Conservation (phyloP, 2,888 invertebrate species). For the Drosophila neotestacea region DNA sequence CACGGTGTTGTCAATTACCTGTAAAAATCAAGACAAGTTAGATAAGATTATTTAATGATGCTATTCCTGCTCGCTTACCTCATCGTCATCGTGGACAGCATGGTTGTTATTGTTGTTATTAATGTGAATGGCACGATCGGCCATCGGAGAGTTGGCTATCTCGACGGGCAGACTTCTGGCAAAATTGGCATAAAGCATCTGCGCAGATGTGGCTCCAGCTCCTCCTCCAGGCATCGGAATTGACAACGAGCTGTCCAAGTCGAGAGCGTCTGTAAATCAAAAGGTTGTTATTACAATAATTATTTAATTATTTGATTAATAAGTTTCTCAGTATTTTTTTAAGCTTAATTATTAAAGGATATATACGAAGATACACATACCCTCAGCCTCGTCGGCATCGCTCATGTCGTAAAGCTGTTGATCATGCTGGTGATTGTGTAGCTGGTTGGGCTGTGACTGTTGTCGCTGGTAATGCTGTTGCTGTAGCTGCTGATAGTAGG, state of each 20-base stretch:
- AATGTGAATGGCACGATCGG: conserved; percentile 62
- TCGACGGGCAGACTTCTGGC: conserved; percentile 93
- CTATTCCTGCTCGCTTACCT: conserved; percentile 66
- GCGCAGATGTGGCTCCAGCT: conserved; percentile 43
- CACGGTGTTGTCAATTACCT: conserved; percentile 88
- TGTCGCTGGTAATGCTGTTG: conserved; percentile 50
- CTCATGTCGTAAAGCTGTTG: conserved; percentile 82
- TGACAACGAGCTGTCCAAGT: conserved; percentile 81
- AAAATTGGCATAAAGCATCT: conserved; percentile 81
- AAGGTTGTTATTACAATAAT: background rate
- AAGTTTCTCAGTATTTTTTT: too few species aligned
- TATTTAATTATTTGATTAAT: too few species aligned
- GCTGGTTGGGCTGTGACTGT: conserved; percentile 26
- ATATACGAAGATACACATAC: conserved; percentile 84
- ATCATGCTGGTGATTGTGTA: conserved; percentile 39
- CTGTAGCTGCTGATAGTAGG: conserved; percentile 45
- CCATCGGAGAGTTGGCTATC: conserved; percentile 87
- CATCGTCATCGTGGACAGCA: conserved; percentile 61
- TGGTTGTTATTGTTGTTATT: conserved; percentile 48
- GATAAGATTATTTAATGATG: background rate
- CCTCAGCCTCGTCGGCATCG: conserved; percentile 92
- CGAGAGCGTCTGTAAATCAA: conserved; percentile 81
- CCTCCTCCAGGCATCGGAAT: conserved; percentile 69
- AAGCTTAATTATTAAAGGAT: background rate
- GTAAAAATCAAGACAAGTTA: conserved; percentile 16